These are phyloP conservation scores for Pogonophryne albipinna DNA, from an alignment of 2,797 vertebrate genomes.

Conservation along the genomic window DNA sequence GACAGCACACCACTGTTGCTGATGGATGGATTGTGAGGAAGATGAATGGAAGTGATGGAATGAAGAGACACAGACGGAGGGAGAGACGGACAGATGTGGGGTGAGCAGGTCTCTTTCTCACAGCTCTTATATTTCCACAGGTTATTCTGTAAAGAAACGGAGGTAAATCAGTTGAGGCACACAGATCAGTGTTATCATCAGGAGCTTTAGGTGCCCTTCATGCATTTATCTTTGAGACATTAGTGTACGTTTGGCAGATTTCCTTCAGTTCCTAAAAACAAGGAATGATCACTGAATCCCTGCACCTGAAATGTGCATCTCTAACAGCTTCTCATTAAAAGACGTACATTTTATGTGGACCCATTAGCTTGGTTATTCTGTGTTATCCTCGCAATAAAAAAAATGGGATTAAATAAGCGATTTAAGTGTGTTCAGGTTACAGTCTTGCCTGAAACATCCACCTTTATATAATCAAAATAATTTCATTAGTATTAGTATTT, in stretches of 20 bases:
- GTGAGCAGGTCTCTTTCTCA: conserved; percentile 68
- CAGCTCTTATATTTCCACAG: conserved; percentile 69
- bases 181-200: conserved; percentile 17
- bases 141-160: conserved; percentile 80
- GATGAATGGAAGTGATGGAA: conserved; percentile 77
- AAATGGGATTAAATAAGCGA: too few relatives aligned
- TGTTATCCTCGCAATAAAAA: not conserved
- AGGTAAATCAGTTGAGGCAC: conserved; percentile 58
- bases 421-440: not conserved
- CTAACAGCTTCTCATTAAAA: conserved; percentile 1
- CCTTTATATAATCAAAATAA: too few relatives aligned
- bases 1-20: conserved; percentile 76
- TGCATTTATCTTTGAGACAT: not conserved
- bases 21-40: conserved; percentile 78
- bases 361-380: not conserved
- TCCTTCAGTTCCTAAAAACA: conserved; percentile 8
- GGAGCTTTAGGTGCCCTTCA: not conserved
- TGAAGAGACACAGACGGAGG: conserved; percentile 82
- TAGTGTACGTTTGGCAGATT: not conserved
- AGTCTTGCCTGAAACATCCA: not conserved
- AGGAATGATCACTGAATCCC: not conserved
- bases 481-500: too few relatives aligned
- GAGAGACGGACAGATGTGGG: conserved; percentile 77
- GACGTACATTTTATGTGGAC: not conserved
- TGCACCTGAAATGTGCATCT: not conserved